phyloP scores from a whole-genome alignment of 1,140 invertebrate species.

The Bombyx mandarina region DNA sequence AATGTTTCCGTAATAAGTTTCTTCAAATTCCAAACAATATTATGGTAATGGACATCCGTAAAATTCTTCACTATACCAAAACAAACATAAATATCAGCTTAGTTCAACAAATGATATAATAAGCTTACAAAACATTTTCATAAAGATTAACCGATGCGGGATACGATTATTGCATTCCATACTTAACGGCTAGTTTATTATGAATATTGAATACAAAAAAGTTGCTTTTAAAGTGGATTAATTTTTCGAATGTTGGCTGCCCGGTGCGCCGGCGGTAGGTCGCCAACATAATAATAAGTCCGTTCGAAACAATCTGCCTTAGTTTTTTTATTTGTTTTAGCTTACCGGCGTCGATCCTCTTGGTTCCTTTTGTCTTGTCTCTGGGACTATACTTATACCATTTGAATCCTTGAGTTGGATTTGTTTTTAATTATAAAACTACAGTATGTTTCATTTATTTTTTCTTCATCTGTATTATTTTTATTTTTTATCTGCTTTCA shows the following conservation, averaged over 20 bases:
- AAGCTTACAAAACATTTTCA: too few relatives aligned
- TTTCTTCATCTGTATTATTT: neutral
- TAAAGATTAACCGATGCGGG: too few relatives aligned
- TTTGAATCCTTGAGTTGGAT: too few relatives aligned
- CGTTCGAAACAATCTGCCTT: constrained; percentile 42
- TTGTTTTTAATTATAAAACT: too few relatives aligned
- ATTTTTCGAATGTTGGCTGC: constrained; percentile 11
- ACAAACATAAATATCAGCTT: too few relatives aligned
- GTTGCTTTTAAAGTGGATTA: constrained; percentile 8
- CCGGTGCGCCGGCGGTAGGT: constrained; percentile 32
- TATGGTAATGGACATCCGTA: too few relatives aligned
- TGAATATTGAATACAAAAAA: neutral
- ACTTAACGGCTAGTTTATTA: neutral
- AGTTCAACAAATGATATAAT: too few relatives aligned
- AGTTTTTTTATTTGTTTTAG: constrained; percentile 28
- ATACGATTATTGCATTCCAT: neutral
- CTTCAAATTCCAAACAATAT: too few relatives aligned
- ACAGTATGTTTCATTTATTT: neutral
- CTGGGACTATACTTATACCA: constrained; percentile 12
- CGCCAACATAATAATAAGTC: constrained; percentile 43
- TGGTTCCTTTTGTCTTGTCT: constrained; percentile 13
- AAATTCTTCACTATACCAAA: too few relatives aligned
- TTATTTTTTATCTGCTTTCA: too few relatives aligned
- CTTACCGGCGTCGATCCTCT: constrained; percentile 15
- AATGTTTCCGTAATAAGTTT: too few relatives aligned